Evolutionary conservation across 2,888 invertebrate species (phyloP).

Genomic region (Gymnocheta viridis): DNA sequence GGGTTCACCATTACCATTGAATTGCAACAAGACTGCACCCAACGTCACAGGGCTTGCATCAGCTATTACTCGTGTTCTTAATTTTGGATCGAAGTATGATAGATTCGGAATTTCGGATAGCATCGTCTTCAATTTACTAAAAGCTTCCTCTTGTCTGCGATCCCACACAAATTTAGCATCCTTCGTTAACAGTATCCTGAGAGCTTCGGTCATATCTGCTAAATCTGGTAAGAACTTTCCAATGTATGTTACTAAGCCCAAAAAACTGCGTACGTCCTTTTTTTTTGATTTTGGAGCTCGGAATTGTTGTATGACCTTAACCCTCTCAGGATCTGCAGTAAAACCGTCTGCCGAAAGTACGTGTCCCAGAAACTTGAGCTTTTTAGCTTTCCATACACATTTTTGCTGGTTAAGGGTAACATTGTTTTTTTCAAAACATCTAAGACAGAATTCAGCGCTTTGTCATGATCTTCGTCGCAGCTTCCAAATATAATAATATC

Average conservation of each 20-base stretch:
- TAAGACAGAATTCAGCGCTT: too few relatives aligned
- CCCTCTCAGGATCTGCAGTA: conserved; percentile 64
- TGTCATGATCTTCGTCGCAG: too few relatives aligned
- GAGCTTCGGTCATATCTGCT: too few relatives aligned
- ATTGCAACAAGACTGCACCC: conserved; percentile 39
- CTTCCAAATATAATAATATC: not conserved
- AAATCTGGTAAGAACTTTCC: not conserved
- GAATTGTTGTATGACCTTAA: not conserved
- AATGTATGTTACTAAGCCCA: not conserved
- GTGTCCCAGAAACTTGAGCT: too few relatives aligned
- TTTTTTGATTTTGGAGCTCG: not conserved
- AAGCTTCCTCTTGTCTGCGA: not conserved
- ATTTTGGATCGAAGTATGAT: conserved; percentile 73
- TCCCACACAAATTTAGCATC: not conserved
- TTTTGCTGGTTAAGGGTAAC: too few relatives aligned
- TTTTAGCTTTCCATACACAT: too few relatives aligned
- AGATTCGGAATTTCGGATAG: not conserved
- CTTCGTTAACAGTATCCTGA: conserved; percentile 72
- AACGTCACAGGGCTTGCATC: conserved; percentile 3
- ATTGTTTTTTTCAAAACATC: too few relatives aligned
- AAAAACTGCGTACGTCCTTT: not conserved
- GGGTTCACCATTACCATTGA: conserved; percentile 1
- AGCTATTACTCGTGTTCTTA: not conserved
- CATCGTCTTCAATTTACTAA: conserved; percentile 66
- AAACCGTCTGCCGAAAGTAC: conserved; percentile 30